Evolutionary conservation across 2,113 vertebrate genomes (phyloP).

Genomic region (Rafetus swinhoei): DNA sequence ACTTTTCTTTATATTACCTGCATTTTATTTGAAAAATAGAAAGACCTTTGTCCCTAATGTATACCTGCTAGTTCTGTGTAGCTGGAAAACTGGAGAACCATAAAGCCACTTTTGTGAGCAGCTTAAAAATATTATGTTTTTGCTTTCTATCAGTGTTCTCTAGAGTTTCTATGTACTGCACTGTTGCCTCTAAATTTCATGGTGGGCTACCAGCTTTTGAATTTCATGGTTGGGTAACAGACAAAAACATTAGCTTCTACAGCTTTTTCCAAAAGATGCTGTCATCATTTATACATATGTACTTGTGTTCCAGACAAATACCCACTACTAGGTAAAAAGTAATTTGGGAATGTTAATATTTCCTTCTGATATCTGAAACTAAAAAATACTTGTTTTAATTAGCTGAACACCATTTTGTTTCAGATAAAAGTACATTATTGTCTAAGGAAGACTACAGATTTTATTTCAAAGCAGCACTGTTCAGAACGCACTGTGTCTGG

Average conservation of each 20-base stretch:
- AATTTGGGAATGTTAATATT: not conserved
- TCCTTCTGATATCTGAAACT: not conserved
- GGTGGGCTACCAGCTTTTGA: not conserved
- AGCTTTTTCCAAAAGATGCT: conserved; percentile 15
- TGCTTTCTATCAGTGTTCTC: not conserved
- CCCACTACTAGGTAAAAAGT: not conserved
- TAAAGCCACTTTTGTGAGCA: conserved; percentile 35
- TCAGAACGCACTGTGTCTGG: not conserved
- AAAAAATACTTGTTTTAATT: not conserved
- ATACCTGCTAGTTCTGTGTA: not conserved
- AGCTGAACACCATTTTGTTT: not conserved
- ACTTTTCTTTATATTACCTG: not conserved
- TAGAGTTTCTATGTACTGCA: not conserved
- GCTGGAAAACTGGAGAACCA: conserved; percentile 11
- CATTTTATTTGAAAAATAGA: conserved; percentile 11
- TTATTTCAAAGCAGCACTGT: not conserved
- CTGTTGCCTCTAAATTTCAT: conserved; percentile 28
- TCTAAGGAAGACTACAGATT: not conserved
- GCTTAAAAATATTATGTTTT: conserved; percentile 27
- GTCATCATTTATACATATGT: conserved; percentile 32
- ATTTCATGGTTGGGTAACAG: not conserved
- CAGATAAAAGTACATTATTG: not conserved
- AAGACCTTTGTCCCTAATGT: not conserved
- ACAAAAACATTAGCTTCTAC: conserved; percentile 28
- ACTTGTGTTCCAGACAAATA: not conserved